A percentile compares a stretch with the other conserved stretches of the same genome.
phyloP scores from a whole-genome alignment of 2,113 vertebrate species.

The Dryoscopus gambensis region DNA sequence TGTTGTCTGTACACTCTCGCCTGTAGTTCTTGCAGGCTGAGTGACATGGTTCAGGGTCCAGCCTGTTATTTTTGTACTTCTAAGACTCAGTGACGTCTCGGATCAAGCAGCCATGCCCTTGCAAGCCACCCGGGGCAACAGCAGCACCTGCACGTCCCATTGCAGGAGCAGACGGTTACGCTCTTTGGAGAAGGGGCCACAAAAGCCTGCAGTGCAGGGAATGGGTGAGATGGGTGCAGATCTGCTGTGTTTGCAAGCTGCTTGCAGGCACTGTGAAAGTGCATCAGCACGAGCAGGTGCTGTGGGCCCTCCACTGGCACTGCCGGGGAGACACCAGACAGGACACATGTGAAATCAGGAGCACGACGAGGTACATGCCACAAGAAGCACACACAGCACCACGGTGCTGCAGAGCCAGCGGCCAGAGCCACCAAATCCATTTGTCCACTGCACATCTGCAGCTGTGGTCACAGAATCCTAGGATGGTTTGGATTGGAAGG shows the following conservation, averaged over 20 bases:
- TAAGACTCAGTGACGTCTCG: not conserved
- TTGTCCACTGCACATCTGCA: accelerated
- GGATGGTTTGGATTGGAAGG: not conserved
- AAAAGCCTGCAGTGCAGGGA: not conserved
- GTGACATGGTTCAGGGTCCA: not conserved
- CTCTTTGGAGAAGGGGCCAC: not conserved
- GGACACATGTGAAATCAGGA: not conserved
- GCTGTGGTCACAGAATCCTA: not conserved
- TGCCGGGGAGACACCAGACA: not conserved
- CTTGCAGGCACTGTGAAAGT: accelerated
- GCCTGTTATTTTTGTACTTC: not conserved
- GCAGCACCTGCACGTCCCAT: accelerated
- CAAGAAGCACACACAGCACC: not conserved
- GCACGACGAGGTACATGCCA: accelerated
- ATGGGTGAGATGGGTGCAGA: not conserved
- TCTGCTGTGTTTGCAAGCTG: not conserved
- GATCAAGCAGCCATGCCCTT: not conserved
- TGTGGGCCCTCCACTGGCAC: accelerated
- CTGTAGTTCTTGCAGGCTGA: not conserved
- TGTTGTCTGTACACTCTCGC: accelerated
- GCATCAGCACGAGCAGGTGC: not conserved
- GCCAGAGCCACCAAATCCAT: not conserved
- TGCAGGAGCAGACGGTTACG: not conserved
- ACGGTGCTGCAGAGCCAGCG: accelerated
- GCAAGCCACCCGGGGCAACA: accelerated